Base-by-base conservation (phyloP, 1,140 invertebrate genomes). In the Diuraphis noxia region DNA sequence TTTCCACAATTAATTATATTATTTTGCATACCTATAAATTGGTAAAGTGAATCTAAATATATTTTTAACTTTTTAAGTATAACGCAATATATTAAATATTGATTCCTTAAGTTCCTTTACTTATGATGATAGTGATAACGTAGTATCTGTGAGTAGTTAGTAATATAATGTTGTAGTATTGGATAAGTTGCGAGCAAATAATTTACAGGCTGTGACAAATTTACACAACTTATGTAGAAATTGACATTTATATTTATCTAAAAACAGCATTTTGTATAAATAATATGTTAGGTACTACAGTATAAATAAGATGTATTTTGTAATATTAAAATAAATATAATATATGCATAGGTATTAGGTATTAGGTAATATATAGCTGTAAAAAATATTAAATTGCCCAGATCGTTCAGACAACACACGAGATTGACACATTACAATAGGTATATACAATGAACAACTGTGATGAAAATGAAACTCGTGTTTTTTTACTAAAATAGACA, bases 181-280 rank as follows among this genome's bases (percentile, higher is more conserved):
- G 5, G 30, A 6, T 13, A n/a, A 13, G 5, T 17, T 7, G 17
- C 56, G 56, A 5, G n/a, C 56, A 10, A 72, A n/a, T n/a, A 72
- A 72, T 72, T 13, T n/a, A 63, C 4, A 72, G n/a, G 34, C 56
- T 79, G 34, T 19, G 79, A 81, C 21, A 81, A 81, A 81, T 38
- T 81, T 13, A 81, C 38, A 81, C 79, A 81, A 38, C 36, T 38
- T 1, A 36, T 81, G 19, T 81, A 40, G 38, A 81, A 81, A 81
- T 25, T 79, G 21, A 81, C 36, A 38, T 23, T 81, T 81, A 81
- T 81, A 81, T 81, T 38, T 81, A 36, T 81, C 79, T 81, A 81
- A 81, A 81, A 81, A 81, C 79, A 81, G 38, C 38, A 81, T 81
- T 81, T 81, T 81, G 38, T 81, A 81, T 81, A 81, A 40, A 81